Evolutionary conservation across 2,113 vertebrate genomes (phyloP).

Genomic region (Pithys albifrons): DNA sequence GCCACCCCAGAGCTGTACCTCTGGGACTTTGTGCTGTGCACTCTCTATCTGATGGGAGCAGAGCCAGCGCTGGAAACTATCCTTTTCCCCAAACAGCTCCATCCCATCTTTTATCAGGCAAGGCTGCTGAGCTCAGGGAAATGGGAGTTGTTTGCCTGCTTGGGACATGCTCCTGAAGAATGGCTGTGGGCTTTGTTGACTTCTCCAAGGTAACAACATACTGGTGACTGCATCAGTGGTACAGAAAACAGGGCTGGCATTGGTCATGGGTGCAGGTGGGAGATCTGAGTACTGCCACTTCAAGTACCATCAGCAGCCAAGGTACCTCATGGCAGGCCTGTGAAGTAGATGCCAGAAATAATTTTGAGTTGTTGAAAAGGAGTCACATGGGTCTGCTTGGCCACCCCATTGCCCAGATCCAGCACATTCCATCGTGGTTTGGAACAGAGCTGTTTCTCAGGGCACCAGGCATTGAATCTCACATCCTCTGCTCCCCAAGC

Average conservation of each 20-base stretch:
- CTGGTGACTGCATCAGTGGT: background rate
- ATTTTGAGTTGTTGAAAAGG: background rate
- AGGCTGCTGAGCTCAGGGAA: slow-evolving; percentile 41
- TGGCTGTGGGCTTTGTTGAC: background rate
- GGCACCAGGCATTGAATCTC: background rate
- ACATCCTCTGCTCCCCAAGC: background rate
- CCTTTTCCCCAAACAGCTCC: background rate
- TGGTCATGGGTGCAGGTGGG: background rate
- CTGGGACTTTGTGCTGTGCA: background rate
- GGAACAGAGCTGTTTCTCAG: background rate
- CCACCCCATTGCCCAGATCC: background rate
- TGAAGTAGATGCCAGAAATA: background rate
- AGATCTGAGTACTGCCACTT: background rate
- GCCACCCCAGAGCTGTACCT: background rate
- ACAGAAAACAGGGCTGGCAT: background rate
- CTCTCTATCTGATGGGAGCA: slow-evolving; percentile 32
- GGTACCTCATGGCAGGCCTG: background rate
- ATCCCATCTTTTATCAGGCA: background rate
- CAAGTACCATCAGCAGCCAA: background rate
- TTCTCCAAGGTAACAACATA: background rate
- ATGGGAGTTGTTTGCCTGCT: background rate
- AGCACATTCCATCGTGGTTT: background rate
- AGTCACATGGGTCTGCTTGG: background rate
- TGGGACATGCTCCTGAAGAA: background rate
- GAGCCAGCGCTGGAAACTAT: background rate